Conservation (phyloP, 1,140 invertebrate genomes). For the Brachionus calyciflorus region DNA sequence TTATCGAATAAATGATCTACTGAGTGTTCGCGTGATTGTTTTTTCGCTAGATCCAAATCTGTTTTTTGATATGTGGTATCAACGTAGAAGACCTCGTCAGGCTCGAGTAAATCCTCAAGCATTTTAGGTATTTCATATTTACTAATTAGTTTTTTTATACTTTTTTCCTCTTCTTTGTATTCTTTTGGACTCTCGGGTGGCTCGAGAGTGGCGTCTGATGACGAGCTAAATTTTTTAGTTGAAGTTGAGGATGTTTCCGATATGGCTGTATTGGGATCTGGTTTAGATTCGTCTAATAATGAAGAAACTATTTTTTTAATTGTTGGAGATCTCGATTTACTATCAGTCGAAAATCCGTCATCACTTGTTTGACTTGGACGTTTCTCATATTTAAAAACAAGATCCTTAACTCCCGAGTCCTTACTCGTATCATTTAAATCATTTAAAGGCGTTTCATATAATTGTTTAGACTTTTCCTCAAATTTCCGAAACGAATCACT, state of each 20-base stretch:
- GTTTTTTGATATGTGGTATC: neutral
- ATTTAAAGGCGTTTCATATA: neutral
- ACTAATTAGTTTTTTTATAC: slow-evolving; percentile 22
- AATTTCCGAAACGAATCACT: slow-evolving; percentile 22
- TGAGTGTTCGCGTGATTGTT: neutral
- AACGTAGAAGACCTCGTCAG: neutral
- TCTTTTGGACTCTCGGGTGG: neutral
- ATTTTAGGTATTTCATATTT: slow-evolving; percentile 41
- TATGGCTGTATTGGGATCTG: neutral
- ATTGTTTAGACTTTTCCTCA: neutral
- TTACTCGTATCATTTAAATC: neutral
- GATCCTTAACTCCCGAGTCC: neutral
- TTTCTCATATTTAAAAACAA: neutral
- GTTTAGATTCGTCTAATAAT: slow-evolving; percentile 6
- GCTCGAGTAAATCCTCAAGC: slow-evolving; percentile 16
- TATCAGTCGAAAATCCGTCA: neutral
- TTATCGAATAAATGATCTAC: neutral
- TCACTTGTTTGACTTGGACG: no score
- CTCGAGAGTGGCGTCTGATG: neutral
- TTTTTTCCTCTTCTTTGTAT: neutral
- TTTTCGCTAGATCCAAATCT: neutral
- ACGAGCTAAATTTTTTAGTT: neutral
- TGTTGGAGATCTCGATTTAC: neutral
- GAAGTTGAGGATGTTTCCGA: neutral
- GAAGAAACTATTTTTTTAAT: slow-evolving; percentile 6